These are phyloP conservation scores for Leucania comma DNA, from an alignment of 2,888 invertebrate genomes.

Conservation along the genomic window DNA sequence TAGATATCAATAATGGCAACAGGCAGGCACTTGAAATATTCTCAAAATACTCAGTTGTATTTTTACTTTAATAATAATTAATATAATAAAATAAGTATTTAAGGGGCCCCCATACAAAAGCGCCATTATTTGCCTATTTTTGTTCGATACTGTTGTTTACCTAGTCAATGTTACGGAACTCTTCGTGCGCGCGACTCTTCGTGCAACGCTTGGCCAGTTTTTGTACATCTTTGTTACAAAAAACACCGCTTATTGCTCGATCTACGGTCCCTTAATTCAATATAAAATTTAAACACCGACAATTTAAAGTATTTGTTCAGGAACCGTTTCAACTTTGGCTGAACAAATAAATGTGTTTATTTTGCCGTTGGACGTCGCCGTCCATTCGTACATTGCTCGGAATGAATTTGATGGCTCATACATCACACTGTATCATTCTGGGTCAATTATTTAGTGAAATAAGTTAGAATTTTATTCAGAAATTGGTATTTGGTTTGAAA, in stretches of 20 bases:
- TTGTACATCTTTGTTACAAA: slow-evolving; percentile 48
- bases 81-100: too few relatives aligned
- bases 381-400: slow-evolving; percentile 24
- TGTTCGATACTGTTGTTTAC: too few relatives aligned
- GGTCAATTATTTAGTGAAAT: slow-evolving; percentile 10
- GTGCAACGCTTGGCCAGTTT: too few relatives aligned
- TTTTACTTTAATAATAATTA: too few relatives aligned
- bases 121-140: too few relatives aligned
- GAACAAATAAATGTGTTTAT: slow-evolving; percentile 41
- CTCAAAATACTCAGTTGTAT: too few relatives aligned
- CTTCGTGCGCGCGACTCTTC: too few relatives aligned
- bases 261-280: slow-evolving; percentile 62
- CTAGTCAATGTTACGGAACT: too few relatives aligned
- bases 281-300: slow-evolving; percentile 67
- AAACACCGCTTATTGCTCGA: slow-evolving; percentile 57
- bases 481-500: background rate
- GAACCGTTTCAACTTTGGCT: slow-evolving; percentile 61
- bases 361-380: background rate
- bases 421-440: slow-evolving; percentile 67
- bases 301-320: slow-evolving; percentile 68
- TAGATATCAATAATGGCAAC: too few relatives aligned
- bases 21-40: too few relatives aligned
- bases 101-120: too few relatives aligned
- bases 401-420: slow-evolving; percentile 61
- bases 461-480: slow-evolving; percentile 18